Base-by-base conservation (phyloP, 2,113 vertebrate genomes). In the Atractosteus spatula region DNA sequence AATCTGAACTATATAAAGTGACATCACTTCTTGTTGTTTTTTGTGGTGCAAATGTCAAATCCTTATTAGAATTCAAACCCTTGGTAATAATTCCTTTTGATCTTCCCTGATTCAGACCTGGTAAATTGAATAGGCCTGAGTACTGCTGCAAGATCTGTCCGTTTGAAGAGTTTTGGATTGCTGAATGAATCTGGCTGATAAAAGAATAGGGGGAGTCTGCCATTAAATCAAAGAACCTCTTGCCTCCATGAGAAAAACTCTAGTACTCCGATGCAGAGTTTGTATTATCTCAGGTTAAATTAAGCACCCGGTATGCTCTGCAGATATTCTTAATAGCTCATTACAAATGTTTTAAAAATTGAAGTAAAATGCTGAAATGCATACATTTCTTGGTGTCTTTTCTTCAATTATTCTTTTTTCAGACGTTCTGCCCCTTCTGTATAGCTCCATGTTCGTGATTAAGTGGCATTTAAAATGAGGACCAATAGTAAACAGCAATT, bases 281-380 rank as follows among this genome's bases (percentile, higher is more conserved):
- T 84, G 84, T 84, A 84, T 89, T 73, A 90, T 90, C 91, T 92
- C 91, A 92, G 91, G 91, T 92, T 92, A 85, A 87, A 88, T 86
- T 87, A 89, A 87, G 82, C 87, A 88, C 82, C 82, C 79, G 74
- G 83, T 85, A 86, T 85, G 86, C 84, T 88, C 82, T 85, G 87
- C 81, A 80, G 76, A 85, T 77, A 72, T 86, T 74, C 84, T 81
- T 54, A 69, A 82, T 81, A 83, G 86, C 86, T 91, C 86, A 89
- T 77, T 74, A 67, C 73, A 71, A 62, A 74, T 91, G 88, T 89
- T 87, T 84, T 85, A 88, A 86, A 77, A 71, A 74, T 80, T 82
- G 71, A 71, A 72, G 82, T 89, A 66, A 89, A 85, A 83, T 85
- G 82, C 73, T 74, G 51, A 88, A 87, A 88, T 87, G 78, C 70